Evolutionary conservation across 2,888 invertebrate species (phyloP), one percentile per base, ranked within the genome.

Genomic region (Hemistola chrysoprasaria): DNA sequence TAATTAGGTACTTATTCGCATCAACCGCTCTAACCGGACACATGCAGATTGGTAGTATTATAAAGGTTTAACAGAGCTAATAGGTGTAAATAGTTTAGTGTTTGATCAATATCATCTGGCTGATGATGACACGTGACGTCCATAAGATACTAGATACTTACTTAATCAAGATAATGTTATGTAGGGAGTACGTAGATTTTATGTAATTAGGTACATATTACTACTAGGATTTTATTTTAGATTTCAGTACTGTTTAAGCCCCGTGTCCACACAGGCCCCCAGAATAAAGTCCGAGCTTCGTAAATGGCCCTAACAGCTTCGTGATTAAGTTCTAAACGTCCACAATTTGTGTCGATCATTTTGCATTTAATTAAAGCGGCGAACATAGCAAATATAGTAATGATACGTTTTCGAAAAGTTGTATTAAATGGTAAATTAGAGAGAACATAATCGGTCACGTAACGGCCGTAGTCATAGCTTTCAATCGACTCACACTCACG

Each of bases 381-480:
- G 52, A 63, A 71, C 53, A 63, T 64, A 56, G 67, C 66, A 61
- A 65, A 70, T 58, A 65, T 59, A 59, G 30, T 70, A 71, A 71
- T 72, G 53, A 72, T 61, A 69, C 47, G 68, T 65, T 68, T 49
- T 44, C 56, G 55, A 62, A 66, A 64, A 63, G 47, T 49, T 51
- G 63, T 66, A 72, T 65, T 71, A 71, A 76, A 71, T 68, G 59
- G 62, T 61, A 75, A 77, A 77, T 78, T 70, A 78, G 69, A 73
- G 67, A 70, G 60, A 50, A 61, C 57, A 68, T 76, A 78, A 78
- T 71, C 69, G 75, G 77, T 78, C 80, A 80, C 79, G 78, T 80
- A 78, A 71, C 57, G 55, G 59, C 54, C 62, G 63, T 61, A 60
- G 67, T 60, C 63, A 53, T 62, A 76, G 73, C 78, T 81, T 79